These are phyloP conservation scores for Trissoscelio sp. DNA, from an alignment of 2,888 invertebrate genomes.

Conservation along the genomic window DNA sequence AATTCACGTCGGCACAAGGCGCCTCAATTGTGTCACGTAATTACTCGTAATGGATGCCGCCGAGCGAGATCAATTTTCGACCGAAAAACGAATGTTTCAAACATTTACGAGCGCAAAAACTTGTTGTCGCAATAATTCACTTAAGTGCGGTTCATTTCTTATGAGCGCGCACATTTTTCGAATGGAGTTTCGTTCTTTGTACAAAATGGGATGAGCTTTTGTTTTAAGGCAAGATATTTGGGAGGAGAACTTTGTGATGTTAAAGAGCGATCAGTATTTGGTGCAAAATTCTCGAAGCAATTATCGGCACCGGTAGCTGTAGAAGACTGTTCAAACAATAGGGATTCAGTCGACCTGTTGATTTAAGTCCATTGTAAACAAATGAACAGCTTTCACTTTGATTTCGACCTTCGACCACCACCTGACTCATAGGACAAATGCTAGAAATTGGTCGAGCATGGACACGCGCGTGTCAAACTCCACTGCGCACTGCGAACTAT, in stretches of 20 bases:
- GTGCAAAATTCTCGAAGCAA: constrained; percentile 61
- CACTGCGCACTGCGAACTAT: neutral
- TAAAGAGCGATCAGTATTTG: constrained; percentile 52
- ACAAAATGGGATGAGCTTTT: too few species aligned
- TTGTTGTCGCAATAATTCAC: constrained; percentile 22
- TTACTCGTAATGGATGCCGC: constrained; percentile 58
- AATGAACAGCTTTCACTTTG: constrained; percentile 68
- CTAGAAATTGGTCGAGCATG: constrained; percentile 45
- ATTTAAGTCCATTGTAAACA: constrained; percentile 69
- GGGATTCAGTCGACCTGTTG: constrained; percentile 68
- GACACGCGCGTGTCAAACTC: constrained; percentile 23
- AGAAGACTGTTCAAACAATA: constrained; percentile 67
- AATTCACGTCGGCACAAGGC: constrained; percentile 63
- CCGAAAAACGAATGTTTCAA: constrained; percentile 33
- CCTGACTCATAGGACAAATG: constrained; percentile 59
- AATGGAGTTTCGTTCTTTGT: too few species aligned
- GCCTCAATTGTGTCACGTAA: constrained; percentile 62
- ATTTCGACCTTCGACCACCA: constrained; percentile 64
- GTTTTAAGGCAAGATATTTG: neutral
- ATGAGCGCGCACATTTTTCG: too few species aligned
- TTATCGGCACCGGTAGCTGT: constrained; percentile 64
- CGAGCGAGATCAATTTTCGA: constrained; percentile 47
- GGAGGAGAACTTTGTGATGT: constrained; percentile 26
- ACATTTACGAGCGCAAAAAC: constrained; percentile 32
- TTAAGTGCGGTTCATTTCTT: constrained; percentile 24